These are phyloP conservation scores for Dolichotis patagonum DNA, from an alignment of 2,113 vertebrate species.

Conservation along the genomic window DNA sequence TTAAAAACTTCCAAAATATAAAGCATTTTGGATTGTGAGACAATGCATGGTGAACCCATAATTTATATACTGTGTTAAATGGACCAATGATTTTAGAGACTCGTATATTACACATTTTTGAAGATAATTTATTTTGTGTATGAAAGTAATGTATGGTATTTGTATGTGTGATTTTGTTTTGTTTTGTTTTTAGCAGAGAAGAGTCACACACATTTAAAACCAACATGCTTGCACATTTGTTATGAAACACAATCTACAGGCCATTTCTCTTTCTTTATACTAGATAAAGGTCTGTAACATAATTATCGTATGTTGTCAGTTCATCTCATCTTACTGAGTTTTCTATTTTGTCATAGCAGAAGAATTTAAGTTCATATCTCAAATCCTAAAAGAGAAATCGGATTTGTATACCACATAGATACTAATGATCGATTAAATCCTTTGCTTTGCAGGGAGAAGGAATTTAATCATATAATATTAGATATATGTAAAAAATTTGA, in stretches of 20 bases:
- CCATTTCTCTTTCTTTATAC: neutral
- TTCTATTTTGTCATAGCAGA: slow-evolving; percentile 2
- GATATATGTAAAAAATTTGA: neutral
- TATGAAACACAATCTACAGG: neutral
- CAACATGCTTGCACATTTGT: neutral
- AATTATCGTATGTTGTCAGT: neutral
- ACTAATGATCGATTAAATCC: neutral
- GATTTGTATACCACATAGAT: slow-evolving; percentile 14
- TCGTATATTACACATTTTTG: neutral
- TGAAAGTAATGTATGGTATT: slow-evolving; percentile 31
- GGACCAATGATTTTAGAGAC: neutral
- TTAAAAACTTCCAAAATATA: neutral
- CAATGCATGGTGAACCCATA: neutral
- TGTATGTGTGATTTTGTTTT: neutral
- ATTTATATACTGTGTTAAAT: neutral
- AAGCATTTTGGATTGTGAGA: neutral
- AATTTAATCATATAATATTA: neutral
- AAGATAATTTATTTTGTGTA: neutral
- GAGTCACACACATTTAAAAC: neutral
- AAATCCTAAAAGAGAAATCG: slow-evolving; percentile 37
- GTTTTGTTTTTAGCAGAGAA: neutral
- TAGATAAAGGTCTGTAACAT: neutral
- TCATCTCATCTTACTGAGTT: neutral
- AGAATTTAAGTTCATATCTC: slow-evolving; percentile 6
- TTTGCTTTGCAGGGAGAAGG: neutral